Percentiles rank a stretch among this genome's conserved stretches.
phyloP scores from a whole-genome alignment of 2,888 invertebrate species.

The Boloria euphrosyne region DNA sequence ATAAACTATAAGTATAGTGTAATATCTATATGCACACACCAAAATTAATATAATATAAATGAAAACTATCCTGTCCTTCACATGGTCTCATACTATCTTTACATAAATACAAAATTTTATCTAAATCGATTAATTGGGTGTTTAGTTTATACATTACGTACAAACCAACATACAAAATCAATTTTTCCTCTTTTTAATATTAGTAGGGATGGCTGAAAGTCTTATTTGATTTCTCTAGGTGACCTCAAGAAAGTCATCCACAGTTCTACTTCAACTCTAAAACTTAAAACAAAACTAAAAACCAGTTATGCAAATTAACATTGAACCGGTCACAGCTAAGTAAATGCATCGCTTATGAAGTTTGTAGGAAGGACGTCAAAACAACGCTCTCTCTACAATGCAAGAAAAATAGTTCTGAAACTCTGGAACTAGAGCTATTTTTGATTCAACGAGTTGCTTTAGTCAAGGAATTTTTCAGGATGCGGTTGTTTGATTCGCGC shows the following conservation, averaged over 20 bases:
- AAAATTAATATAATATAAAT: too few species aligned
- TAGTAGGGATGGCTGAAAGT: too few species aligned
- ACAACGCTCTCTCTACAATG: constrained; percentile 8
- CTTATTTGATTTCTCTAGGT: constrained; percentile 3
- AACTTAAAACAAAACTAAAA: constrained; percentile 14
- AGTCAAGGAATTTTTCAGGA: not conserved
- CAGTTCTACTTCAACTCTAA: constrained; percentile 1
- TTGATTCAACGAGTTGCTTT: constrained; percentile 19
- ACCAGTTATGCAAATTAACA: constrained; percentile 23
- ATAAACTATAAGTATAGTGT: too few species aligned
- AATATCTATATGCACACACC: too few species aligned
- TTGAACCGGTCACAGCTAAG: constrained; percentile 19
- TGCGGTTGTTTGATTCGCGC: too few species aligned
- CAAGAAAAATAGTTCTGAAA: constrained; percentile 19
- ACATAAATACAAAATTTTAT: too few species aligned
- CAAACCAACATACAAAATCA: too few species aligned
- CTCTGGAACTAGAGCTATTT: constrained; percentile 14
- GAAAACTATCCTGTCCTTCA: too few species aligned
- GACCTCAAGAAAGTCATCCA: constrained; percentile 19
- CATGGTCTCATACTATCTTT: too few species aligned
- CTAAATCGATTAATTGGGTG: too few species aligned
- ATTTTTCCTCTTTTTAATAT: too few species aligned
- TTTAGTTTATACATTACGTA: too few species aligned
- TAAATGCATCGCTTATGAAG: constrained; percentile 16
- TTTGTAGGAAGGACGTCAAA: constrained; percentile 19